These are phyloP conservation scores for Rhynchophorus ferrugineus DNA, from an alignment of 1,140 invertebrate species.

Conservation along the genomic window DNA sequence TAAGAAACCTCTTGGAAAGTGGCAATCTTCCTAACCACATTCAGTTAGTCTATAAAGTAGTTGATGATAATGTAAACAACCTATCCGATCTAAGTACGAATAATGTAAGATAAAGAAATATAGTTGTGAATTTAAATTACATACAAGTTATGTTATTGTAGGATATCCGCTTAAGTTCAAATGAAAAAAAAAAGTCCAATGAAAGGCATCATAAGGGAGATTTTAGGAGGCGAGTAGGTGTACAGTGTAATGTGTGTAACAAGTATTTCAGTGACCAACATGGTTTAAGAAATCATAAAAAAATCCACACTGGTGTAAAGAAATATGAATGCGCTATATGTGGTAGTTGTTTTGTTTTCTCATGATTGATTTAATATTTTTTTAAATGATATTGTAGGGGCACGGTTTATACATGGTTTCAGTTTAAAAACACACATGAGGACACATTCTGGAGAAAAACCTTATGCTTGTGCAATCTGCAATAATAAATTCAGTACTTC, in stretches of 20 bases:
- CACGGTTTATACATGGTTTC: constrained; percentile 34
- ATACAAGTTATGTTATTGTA: neutral
- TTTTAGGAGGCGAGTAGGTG: constrained; percentile 52
- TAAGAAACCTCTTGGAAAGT: constrained; percentile 15
- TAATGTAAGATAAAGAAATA: neutral
- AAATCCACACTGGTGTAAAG: constrained; percentile 57
- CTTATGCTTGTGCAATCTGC: constrained; percentile 52
- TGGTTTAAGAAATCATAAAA: constrained; percentile 47
- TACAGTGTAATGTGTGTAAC: constrained; percentile 44
- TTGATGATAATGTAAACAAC: constrained; percentile 30
- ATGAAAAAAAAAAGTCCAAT: neutral
- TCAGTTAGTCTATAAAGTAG: constrained; percentile 16
- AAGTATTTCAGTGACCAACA: constrained; percentile 36
- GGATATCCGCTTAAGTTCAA: neutral
- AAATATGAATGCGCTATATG: constrained; percentile 62
- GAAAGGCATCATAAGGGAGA: neutral
- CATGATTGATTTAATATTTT: neutral
- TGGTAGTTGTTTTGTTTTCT: constrained; percentile 30
- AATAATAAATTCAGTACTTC: constrained; percentile 49
- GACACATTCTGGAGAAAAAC: constrained; percentile 60
- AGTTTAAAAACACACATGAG: constrained; percentile 35
- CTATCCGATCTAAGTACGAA: constrained; percentile 26
- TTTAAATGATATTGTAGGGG: constrained; percentile 26
- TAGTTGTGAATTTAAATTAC: neutral
- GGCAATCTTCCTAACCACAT: neutral